Evolutionary conservation across 2,797 vertebrate genomes (phyloP), one percentile per base, ranked within the genome.

Genomic region (Margarornis squamiger): DNA sequence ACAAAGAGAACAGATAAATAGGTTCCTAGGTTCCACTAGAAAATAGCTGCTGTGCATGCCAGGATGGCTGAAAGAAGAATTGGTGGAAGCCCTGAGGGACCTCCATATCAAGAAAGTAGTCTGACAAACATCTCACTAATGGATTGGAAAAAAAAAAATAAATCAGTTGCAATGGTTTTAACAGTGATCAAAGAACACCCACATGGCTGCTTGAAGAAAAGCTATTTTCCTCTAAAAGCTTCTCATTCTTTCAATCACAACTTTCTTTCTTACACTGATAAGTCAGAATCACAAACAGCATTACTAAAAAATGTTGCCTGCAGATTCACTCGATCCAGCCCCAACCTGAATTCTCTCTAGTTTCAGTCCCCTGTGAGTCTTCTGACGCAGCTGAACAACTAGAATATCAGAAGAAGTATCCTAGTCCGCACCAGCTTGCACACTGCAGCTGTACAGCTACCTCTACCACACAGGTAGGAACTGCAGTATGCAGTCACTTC

Each of bases 51-150:
- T 71, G 21, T 70, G 48, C 13, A 10, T 18, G 14, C 17, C 20
- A 83, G 12, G 9, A 74, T 38, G 6, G 14, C 52, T 66, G 43
- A 90, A 85, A 18, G 24, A 79, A 65, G 29, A 86, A 34, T 16
- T 17, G 21, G 17, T 58, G 10, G 72, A 89, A 94, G 48, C 34
- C 29, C 49, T 41, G 8, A n/a, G n/a, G 30, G 90, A 49, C n/a
- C 51, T 13, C 15, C 4, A 3, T 11, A 49, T n/a, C n/a, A 74
- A 22, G 7, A 63, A 88, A 85, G 41, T 4, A 89, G 52, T 39
- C 78, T 61, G 20, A 83, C 29, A 94, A 91, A 62, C 30, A 75
- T 38, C 51, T 83, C 30, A 19, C 65, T 77, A 92, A 86, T 30
- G 27, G 57, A 58, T 59, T 10, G 7, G 7, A 39, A 63, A 70